These are phyloP conservation scores for Drosophila prolongata DNA, from an alignment of 2,888 invertebrate genomes.

Conservation along the genomic window DNA sequence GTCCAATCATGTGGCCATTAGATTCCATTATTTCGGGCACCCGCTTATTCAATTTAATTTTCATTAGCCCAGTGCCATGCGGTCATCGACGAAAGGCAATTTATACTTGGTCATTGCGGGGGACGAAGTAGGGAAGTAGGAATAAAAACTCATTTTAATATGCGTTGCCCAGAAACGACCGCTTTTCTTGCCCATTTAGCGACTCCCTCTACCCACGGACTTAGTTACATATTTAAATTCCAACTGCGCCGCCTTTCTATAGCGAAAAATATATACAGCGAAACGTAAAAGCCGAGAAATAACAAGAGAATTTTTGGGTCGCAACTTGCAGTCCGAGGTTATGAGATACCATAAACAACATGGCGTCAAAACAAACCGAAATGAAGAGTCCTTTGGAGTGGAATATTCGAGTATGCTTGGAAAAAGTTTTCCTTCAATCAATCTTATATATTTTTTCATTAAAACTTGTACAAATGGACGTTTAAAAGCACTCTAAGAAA, in stretches of 20 bases:
- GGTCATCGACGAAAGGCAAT: slow-evolving; percentile 32
- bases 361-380: slow-evolving; percentile 26
- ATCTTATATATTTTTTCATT: no score
- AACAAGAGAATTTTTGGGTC: slow-evolving; percentile 18
- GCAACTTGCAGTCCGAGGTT: slow-evolving; percentile 26
- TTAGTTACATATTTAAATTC: slow-evolving; percentile 73
- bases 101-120: slow-evolving; percentile 12
- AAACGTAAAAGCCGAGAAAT: slow-evolving; percentile 10
- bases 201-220: slow-evolving; percentile 23
- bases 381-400: neutral
- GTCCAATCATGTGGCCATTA: slow-evolving; percentile 21
- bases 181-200: slow-evolving; percentile 37
- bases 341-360: slow-evolving; percentile 50
- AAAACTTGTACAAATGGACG: no score
- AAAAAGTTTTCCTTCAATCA: rapidly evolving
- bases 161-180: slow-evolving; percentile 54
- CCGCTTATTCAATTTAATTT: slow-evolving; percentile 61
- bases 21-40: slow-evolving; percentile 21
- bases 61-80: slow-evolving; percentile 39
- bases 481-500: no score
- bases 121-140: slow-evolving; percentile 27
- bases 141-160: slow-evolving; percentile 74
- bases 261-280: no score
- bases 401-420: slow-evolving; percentile 7
- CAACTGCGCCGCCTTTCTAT: slow-evolving; percentile 51